Evolutionary conservation across 2,113 vertebrate species (phyloP), one percentile per base, ranked within the genome.

Genomic region (Hippocampus guttulatus): DNA sequence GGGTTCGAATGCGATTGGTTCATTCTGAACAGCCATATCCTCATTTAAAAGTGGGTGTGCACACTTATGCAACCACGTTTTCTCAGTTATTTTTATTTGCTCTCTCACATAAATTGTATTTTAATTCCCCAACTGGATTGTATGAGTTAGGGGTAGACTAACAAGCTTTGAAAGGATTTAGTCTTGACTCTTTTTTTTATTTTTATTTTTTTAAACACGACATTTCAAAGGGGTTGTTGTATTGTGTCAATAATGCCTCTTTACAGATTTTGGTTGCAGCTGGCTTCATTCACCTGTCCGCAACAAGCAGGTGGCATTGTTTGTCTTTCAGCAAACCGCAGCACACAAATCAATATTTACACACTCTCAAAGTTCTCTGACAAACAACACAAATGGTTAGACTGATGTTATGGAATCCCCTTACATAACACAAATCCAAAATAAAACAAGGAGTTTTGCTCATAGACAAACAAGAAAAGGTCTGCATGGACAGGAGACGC

Each of bases 381-480:
- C 73, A 81, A 87, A 83, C 73, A 79, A 64, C 63, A 62, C 45
- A 71, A 80, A 82, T 79, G 70, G 75, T 68, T 47, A 1, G 62
- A 9, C 70, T 60, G 78, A 78, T 70, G 61, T 41, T 58, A 55
- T 57, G 23, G 54, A 74, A 81, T 79, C 64, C 68, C 71, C 68
- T 15, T 77, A 58, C 71, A 75, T 47, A 66, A 67, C 51, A 71
- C 67, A 67, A 67, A 75, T 63, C 60, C 9, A 38, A 78, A 81
- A 82, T 68, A 67, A 68, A 81, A 81, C 68, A 54, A 65, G 76
- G 57, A 51, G 79, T 45, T 67, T 21, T 45, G 41, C 27, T 73
- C 15, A 61, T 55, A 74, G 60, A 65, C 54, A 14, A 64, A 45
- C 70, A 70, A 57, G 58, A 64, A 69, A 73, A 71, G 65, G 47